Base-by-base conservation (phyloP, 2,888 invertebrate species). In the Pterostichus niger region DNA sequence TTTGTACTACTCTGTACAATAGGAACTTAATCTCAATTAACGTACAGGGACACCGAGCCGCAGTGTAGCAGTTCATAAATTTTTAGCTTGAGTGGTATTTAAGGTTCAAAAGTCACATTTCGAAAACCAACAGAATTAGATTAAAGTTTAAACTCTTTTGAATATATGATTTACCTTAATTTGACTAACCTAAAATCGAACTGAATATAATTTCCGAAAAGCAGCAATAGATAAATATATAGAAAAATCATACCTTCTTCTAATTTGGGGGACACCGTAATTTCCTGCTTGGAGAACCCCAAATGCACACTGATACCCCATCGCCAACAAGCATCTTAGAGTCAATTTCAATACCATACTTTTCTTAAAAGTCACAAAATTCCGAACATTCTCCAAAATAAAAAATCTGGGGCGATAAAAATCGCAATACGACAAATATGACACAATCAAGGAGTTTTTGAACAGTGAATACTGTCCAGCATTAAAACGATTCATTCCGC, bases 261-360 rank as follows among this genome's bases (percentile, higher is more conserved):
- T 91, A 0, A 95, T 96, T 88, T 97, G 96, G 2, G 97, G 95
- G 2, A 97, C 94, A 0, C 97, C 97, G 87, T 95, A 97, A 88
- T 94, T 94, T 0, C 97, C 97, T 0, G 96, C 96, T 90, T 97
- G 97, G 11, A 97, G 88, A n/a, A 97, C 92, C 0, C 96, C 96
- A 87, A 96, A 96, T 0, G 96, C 94, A 85, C 96, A 96, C 89
- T 97, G 96, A 88, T 97, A 97, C 0, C 96, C 97, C 95, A 97
- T 96, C 75, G 94, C 93, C 35, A 96, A 87, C 13, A 97, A 90
- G 85, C 96, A 95, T 0, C 95, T 90, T 46, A 97, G 88, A 0
- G 96, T 95, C 85, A 97, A 88, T 89, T 96, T 96, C 76, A 97
- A 89, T 31, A 97, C 95, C 94, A 96, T 94, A 59, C 94, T 93